phyloP scores from a whole-genome alignment of 2,888 invertebrate species.

The Yponomeuta cagnagella region DNA sequence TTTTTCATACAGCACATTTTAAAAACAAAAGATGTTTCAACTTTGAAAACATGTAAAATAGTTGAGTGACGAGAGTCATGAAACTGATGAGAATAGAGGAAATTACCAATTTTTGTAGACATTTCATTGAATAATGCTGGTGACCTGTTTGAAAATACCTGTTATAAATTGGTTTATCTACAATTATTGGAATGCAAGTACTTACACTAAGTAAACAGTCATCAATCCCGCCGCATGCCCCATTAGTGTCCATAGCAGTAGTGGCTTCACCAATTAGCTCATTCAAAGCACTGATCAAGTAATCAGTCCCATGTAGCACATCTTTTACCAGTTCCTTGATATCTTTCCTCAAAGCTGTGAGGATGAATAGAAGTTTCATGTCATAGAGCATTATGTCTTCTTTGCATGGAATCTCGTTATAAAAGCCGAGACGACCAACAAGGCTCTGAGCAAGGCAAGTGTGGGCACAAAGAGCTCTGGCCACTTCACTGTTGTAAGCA shows the following conservation, averaged over 20 bases:
- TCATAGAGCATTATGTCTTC: slow-evolving; percentile 89
- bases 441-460: slow-evolving; percentile 82
- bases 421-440: slow-evolving; percentile 81
- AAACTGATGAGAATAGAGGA: no score
- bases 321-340: slow-evolving; percentile 79
- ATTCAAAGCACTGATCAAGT: slow-evolving; percentile 81
- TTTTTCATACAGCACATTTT: background rate
- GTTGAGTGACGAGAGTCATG: no score
- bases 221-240: slow-evolving; percentile 33
- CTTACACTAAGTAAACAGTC: slow-evolving; percentile 45
- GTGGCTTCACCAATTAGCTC: slow-evolving; percentile 71
- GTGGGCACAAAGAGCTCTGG: slow-evolving; percentile 65
- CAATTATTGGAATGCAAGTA: slow-evolving; percentile 6
- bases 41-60: background rate
- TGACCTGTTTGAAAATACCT: no score
- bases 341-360: slow-evolving; percentile 87
- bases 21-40: background rate
- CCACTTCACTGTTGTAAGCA: slow-evolving; percentile 80
- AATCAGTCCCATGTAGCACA: slow-evolving; percentile 81
- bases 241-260: slow-evolving; percentile 30
- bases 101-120: no score
- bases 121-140: no score
- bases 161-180: no score
- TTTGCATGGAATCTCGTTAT: slow-evolving; percentile 78
- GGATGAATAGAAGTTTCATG: slow-evolving; percentile 90